Base-by-base conservation (phyloP, 1,140 invertebrate species). In the Physella acuta region DNA sequence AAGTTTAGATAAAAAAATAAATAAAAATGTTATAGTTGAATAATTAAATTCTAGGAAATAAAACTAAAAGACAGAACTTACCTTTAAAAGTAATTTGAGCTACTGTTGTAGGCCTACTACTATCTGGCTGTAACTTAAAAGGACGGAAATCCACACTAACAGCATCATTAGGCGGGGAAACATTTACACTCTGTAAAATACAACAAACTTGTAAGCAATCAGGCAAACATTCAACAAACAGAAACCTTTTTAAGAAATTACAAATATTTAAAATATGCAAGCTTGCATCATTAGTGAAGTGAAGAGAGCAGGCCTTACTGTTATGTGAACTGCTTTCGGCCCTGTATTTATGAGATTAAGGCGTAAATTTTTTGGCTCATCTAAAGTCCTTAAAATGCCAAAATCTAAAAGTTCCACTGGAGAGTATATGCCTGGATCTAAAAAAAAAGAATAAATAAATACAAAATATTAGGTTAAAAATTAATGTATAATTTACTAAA, bases 321-420 rank as follows among this genome's bases (percentile, higher is more conserved):
- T 87, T 81, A 92, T 87, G 84, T 90, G 89, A 66, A 93, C 87
- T 69, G 90, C 85, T 81, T 90, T 91, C 73, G 88, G 88, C 20
- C 89, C 88, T 56, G 91, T 91, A 84, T 93, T 93, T 74, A 90
- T 87, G 52, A 93, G 84, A 76, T 87, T 88, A 64, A 93, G 85
- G 69, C 88, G 87, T 44, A 92, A 83, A 63, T 87, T 86, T 81
- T 88, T 89, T 11, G 91, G 89, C 80, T 92, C 91, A 74, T 90
- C 83, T 68, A 82, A 76, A 33, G 88, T 89, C 51, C 91, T 89
- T 56, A 92, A 87, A 73, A 93, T 88, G 72, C 93, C 93, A 86
- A 95, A 94, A 86, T 95, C 92, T 49, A 95, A 87, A 71, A 90
- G 84, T 70, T 93, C 92, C 76, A 90, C 89, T 52, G 90, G 89